These are phyloP conservation scores for Anneissia japonica DNA, from an alignment of 35 echinoderm and acorn worm genomes.

Conservation along the genomic window DNA sequence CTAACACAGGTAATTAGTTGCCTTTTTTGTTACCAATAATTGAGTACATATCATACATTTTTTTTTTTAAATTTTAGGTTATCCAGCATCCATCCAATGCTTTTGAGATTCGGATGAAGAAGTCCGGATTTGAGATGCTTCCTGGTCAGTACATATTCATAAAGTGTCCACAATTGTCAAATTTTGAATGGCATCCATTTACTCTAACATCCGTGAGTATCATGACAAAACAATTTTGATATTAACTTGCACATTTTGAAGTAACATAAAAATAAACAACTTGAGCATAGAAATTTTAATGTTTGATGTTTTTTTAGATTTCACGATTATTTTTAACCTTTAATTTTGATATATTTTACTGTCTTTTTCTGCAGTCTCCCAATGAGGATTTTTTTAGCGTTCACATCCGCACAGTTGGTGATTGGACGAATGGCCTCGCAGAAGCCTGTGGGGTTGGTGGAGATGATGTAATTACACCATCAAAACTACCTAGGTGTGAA, in stretches of 20 bases:
- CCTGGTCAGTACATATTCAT: slow-evolving; percentile 96
- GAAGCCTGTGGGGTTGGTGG: slow-evolving; percentile 45
- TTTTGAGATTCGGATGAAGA: slow-evolving; percentile 92
- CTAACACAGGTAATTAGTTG: no score
- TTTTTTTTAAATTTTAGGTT: slow-evolving; percentile 42
- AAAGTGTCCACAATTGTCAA: slow-evolving; percentile 73
- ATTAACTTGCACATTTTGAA: no score
- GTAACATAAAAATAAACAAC: no score
- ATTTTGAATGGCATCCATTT: slow-evolving; percentile 85
- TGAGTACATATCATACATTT: no score
- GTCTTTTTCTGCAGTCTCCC: slow-evolving; percentile 31
- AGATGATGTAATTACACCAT: background rate
- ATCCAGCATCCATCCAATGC: slow-evolving; percentile 87
- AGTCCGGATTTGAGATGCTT: slow-evolving; percentile 70
- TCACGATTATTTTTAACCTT: no score
- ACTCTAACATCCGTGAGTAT: slow-evolving; percentile 89
- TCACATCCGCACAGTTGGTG: slow-evolving; percentile 86
- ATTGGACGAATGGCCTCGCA: slow-evolving; percentile 69
- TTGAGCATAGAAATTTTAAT: no score
- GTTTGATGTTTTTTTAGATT: no score
- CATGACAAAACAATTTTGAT: no score
- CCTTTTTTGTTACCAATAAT: no score
- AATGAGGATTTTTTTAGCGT: slow-evolving; percentile 89
- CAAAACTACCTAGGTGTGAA: slow-evolving; percentile 27
- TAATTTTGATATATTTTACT: slow-evolving; percentile 2